Evolutionary conservation across 2,113 vertebrate genomes (phyloP), one percentile per base, ranked within the genome.

Genomic region (Puntigrus tetrazona): DNA sequence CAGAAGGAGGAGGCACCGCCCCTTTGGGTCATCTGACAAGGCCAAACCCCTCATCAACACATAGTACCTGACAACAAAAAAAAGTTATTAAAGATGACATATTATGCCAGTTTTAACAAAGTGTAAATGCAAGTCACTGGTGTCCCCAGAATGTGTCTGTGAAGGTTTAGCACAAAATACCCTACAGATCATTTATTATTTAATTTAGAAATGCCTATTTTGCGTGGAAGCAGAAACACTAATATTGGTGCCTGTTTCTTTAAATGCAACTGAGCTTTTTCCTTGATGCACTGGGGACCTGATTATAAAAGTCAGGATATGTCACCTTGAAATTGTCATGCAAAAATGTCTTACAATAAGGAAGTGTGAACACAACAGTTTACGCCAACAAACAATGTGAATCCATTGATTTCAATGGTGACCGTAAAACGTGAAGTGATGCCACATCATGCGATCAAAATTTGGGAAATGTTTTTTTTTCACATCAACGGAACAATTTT

Each of bases 1-100:
- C 88, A 99, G 96, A 27, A 99, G 91, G n/a, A 92, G 87, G 0
- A 91, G 73, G 87, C 97, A 98, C 75, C 93, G 93, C 55, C 93
- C 96, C 77, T 92, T 94, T 80, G 93, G 25, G 83, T 98, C 96
- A 65, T 96, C 96, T 0, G 95, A 92, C 45, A 90, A 81, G 16
- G 89, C 80, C 86, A 90, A 80, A 13, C 92, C 93, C 70, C 93
- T 93, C 96, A 97, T 95, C 85, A 99, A 91, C 74, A 97, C 96
- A 91, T 95, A 94, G 88, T 99, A 99, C 88, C 97, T 94, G 88
- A 14, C 20, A 69, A 57, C 59, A 77, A 78, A 13, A 73, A 25
- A 74, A 29, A 4, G 8, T 47, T 25, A 67, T 22, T 18, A 25
- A n/a, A n/a, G n/a, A n/a, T n/a, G n/a, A n/a, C n/a, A n/a, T n/a